Evolutionary conservation across 2,113 vertebrate species (phyloP).

Genomic region (Ptilonorhynchus violaceus): DNA sequence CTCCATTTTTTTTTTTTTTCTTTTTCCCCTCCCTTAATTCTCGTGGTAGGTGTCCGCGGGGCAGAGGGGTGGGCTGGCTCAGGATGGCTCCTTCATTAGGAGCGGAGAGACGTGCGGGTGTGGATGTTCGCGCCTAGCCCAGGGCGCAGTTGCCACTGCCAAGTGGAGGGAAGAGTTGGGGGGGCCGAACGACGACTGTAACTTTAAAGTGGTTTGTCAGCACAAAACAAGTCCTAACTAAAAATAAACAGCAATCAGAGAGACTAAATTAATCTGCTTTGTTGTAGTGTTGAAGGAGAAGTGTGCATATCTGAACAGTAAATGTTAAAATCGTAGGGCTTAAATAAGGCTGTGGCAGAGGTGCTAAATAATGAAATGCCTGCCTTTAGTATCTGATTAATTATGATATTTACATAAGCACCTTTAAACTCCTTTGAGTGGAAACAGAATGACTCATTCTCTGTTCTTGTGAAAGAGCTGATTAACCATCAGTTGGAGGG

Average conservation of each 20-base stretch:
- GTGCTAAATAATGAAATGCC: slow-evolving; percentile 64
- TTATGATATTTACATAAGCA: slow-evolving; percentile 74
- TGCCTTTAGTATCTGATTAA: slow-evolving; percentile 65
- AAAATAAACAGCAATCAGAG: slow-evolving; percentile 63
- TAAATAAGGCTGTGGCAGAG: slow-evolving; percentile 63
- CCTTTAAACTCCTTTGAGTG: slow-evolving; percentile 71
- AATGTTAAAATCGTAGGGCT: slow-evolving; percentile 50
- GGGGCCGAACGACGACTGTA: slow-evolving; percentile 27
- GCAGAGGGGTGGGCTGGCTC: neutral
- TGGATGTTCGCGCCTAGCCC: neutral
- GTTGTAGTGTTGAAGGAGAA: slow-evolving; percentile 43
- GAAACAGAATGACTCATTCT: slow-evolving; percentile 71
- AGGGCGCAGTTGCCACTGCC: neutral
- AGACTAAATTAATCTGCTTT: slow-evolving; percentile 64
- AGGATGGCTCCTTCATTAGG: neutral
- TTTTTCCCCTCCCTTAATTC: accelerated
- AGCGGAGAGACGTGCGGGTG: neutral
- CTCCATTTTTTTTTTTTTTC: accelerated
- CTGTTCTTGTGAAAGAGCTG: slow-evolving; percentile 68
- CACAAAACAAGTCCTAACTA: slow-evolving; percentile 42
- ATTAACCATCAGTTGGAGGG: slow-evolving; percentile 63
- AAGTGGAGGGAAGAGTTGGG: neutral
- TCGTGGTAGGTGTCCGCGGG: neutral
- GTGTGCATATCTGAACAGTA: slow-evolving; percentile 55
- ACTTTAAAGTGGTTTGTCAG: slow-evolving; percentile 60